Evolutionary conservation across 1,140 invertebrate species (phyloP).

Genomic region (Drosophila nigrodunni): DNA sequence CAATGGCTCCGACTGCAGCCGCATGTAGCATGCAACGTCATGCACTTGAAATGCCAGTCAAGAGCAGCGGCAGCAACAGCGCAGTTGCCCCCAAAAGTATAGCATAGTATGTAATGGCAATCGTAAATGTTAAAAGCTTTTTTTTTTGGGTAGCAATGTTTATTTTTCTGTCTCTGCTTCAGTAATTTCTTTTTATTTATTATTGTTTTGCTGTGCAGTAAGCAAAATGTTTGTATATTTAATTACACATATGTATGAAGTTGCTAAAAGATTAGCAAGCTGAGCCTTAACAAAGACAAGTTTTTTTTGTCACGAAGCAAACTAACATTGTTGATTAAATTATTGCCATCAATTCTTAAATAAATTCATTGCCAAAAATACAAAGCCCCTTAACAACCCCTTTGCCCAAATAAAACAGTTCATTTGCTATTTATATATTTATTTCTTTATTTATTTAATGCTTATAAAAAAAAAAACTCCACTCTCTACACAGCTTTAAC

Average conservation of each 20-base stretch:
- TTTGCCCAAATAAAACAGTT: neutral
- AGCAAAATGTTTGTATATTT: constrained; percentile 67
- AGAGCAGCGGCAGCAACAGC: constrained; percentile 58
- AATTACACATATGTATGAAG: constrained; percentile 63
- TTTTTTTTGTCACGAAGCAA: too few relatives aligned
- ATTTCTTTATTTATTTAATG: neutral
- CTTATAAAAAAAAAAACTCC: neutral
- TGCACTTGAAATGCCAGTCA: constrained; percentile 80
- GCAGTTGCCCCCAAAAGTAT: constrained; percentile 36
- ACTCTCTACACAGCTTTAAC: neutral
- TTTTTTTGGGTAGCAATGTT: constrained; percentile 30
- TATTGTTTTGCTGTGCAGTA: constrained; percentile 46
- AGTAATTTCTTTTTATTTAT: constrained; percentile 29
- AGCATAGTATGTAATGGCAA: constrained; percentile 6
- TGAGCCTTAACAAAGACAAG: too few relatives aligned
- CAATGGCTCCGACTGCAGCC: constrained; percentile 43
- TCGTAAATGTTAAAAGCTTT: constrained; percentile 9
- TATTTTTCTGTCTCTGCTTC: constrained; percentile 15
- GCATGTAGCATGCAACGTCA: constrained; percentile 38
- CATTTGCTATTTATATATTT: neutral
- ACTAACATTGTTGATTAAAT: constrained; percentile 15
- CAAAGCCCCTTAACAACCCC: too few relatives aligned
- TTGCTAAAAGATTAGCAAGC: neutral
- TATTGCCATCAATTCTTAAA: neutral
- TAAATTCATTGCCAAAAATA: neutral